Evolutionary conservation across 2,113 vertebrate genomes (phyloP), one percentile per base, ranked within the genome.

Genomic region (Cephalopholis sonnerati): DNA sequence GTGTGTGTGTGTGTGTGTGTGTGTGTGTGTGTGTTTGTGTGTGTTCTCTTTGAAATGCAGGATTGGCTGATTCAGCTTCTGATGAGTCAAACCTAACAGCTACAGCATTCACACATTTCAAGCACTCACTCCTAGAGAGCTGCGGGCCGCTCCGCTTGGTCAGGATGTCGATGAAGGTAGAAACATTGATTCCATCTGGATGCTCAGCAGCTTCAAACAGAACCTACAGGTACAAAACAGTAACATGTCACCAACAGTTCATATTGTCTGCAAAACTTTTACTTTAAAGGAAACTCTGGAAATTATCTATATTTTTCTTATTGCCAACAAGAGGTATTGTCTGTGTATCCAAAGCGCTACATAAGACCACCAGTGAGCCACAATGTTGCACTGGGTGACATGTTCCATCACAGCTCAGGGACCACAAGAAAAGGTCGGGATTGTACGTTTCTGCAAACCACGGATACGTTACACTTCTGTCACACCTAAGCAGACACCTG

Each of bases 161-260:
- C 63, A 99, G 95, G 88, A 99, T 71, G n/a, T 92, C 91, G 54
- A 82, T 83, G 88, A 98, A 97, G 13, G 94, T 84, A 0, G 93
- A 80, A 3, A 93, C n/a, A n/a, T 98, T 91, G 1, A 95, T 93
- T 44, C 96, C 95, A 48, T 93, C 83, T 36, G 32, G 87, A 36
- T 93, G 93, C 79, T 98, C 96, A 58, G 97, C 97, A 44, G 97
- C 96, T 80, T 97, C 96, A 66, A 96, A 98, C n/a, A 99, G 93
- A 73, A 90, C 95, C 98, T 96, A 70, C 39, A 46, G 24, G 36
- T 1, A 48, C 15, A 53, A 41, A 18, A 63, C 18, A 46, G 11
- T 0, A 11, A 69, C 2, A 54, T 0, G 3, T 4, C 0, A n/a
- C 66, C 6, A 32, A 12, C 2, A 22, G 27, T 27, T 64, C 4